Conservation (phyloP, 2,888 invertebrate genomes). For the Tenthredo livida region DNA sequence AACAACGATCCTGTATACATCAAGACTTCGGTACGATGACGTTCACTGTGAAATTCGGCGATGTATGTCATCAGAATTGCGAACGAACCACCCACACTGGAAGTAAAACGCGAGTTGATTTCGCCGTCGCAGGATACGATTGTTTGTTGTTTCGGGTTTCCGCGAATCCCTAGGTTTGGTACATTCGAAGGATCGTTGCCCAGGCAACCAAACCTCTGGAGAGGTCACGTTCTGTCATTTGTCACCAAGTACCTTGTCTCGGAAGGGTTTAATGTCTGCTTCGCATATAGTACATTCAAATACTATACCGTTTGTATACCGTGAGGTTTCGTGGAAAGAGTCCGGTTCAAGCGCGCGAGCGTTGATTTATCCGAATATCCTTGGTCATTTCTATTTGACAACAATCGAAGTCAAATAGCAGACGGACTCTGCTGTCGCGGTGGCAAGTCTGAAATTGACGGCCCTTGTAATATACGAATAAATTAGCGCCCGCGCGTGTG, state of each 20-base stretch:
- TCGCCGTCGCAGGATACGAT: not conserved
- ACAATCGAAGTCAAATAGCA: too few species aligned
- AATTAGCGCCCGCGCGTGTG: too few species aligned
- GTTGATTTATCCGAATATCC: too few species aligned
- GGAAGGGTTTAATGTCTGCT: conserved; percentile 1
- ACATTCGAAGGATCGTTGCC: conserved; percentile 16
- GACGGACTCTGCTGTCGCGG: too few species aligned
- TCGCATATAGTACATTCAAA: not conserved
- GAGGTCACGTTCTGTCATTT: conserved; percentile 15
- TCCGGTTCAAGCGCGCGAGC: too few species aligned
- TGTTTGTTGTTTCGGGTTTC: conserved; percentile 19
- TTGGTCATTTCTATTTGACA: too few species aligned
- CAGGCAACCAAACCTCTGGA: conserved; percentile 17
- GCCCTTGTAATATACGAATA: too few species aligned
- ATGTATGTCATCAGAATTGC: conserved; percentile 87
- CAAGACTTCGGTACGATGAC: conserved; percentile 83
- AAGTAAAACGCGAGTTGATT: conserved; percentile 23
- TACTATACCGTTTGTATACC: not conserved
- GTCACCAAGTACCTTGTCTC: conserved; percentile 31
- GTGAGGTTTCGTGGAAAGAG: too few species aligned
- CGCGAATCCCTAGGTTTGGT: conserved; percentile 1
- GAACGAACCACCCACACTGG: conserved; percentile 85
- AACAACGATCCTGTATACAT: conserved; percentile 85
- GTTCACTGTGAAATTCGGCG: conserved; percentile 86
- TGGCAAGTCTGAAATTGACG: too few species aligned